A percentile compares a stretch with the other conserved stretches of the same genome.
These are phyloP conservation scores for Tinamus major DNA, from an alignment of 2,797 vertebrate genomes.

Conservation along the genomic window DNA sequence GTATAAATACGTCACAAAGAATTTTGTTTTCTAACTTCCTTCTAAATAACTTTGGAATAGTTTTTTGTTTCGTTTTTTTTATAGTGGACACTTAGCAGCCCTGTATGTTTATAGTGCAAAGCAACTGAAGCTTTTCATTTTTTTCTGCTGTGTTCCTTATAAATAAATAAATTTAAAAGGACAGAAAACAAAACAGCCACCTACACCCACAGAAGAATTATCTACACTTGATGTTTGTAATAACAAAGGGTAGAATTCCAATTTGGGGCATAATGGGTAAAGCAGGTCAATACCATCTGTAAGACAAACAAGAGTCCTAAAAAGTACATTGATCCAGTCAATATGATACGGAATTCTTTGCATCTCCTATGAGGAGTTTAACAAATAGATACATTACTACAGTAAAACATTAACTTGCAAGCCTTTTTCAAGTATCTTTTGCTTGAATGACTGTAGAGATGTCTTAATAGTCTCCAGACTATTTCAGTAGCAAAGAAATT, in stretches of 20 bases:
- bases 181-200: background rate
- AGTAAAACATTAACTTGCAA: background rate
- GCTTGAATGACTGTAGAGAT: background rate
- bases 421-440: background rate
- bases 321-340: background rate
- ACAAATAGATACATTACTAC: background rate
- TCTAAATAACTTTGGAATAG: background rate
- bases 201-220: background rate
- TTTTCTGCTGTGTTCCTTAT: background rate
- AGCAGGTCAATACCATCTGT: background rate
- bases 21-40: slow-evolving; percentile 2
- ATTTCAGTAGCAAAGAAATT: background rate
- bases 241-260: background rate
- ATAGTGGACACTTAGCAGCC: background rate
- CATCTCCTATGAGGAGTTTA: background rate
- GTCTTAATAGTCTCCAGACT: background rate
- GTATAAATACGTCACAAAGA: background rate
- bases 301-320: background rate
- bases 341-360: background rate
- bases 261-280: background rate
- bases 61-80: background rate
- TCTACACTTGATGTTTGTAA: background rate
- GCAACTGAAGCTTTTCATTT: slow-evolving; percentile 14
- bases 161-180: background rate
- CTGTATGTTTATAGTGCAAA: background rate